Evolutionary conservation across 2,113 vertebrate species (phyloP).

Genomic region (Natator depressus): DNA sequence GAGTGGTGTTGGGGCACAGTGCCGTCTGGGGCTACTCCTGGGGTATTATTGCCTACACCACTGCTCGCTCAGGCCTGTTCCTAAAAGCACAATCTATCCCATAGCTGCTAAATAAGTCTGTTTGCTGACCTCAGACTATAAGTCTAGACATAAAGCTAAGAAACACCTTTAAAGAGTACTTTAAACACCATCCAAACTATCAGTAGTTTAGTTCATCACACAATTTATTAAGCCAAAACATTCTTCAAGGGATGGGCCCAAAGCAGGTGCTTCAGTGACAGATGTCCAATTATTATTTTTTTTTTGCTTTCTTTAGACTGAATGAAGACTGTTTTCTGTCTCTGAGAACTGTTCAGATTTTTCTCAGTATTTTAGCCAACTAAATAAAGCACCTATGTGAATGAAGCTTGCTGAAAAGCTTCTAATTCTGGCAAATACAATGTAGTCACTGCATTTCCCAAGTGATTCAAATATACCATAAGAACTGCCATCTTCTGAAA

Average conservation of each 20-base stretch:
- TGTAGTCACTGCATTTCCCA: constrained; percentile 39
- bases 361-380: background rate
- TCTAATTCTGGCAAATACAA: constrained; percentile 9
- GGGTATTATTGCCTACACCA: background rate
- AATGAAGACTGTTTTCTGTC: constrained; percentile 20
- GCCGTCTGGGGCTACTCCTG: background rate
- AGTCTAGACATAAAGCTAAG: constrained; percentile 45
- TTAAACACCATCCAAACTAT: constrained; percentile 24
- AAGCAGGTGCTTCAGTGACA: constrained; percentile 19
- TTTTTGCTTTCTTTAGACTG: background rate
- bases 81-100: background rate
- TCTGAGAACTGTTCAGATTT: background rate
- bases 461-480: background rate
- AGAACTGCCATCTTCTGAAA: background rate
- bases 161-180: background rate
- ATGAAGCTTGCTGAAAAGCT: background rate
- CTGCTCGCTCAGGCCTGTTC: background rate
- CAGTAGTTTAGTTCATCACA: background rate
- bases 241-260: background rate
- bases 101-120: background rate
- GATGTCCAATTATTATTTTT: background rate
- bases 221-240: background rate
- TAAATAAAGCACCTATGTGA: constrained; percentile 2
- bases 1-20: background rate
- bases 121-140: constrained; percentile 4